These are phyloP conservation scores for Siniperca obscura DNA, from an alignment of 2,797 vertebrate species.

Conservation along the genomic window DNA sequence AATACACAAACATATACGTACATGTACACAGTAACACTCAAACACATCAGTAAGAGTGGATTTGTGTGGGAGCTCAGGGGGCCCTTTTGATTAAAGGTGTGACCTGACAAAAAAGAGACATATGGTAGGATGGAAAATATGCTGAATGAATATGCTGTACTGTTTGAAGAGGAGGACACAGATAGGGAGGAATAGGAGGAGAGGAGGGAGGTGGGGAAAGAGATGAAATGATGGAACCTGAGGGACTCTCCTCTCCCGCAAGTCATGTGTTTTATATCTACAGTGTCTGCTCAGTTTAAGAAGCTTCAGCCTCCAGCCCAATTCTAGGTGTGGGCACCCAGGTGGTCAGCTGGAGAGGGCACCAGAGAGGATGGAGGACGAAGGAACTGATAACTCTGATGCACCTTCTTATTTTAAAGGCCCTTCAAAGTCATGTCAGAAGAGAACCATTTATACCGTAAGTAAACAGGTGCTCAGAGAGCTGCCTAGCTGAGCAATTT, in stretches of 20 bases:
- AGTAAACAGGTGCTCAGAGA: not conserved
- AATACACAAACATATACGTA: slow-evolving; percentile 20
- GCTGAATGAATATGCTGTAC: slow-evolving; percentile 43
- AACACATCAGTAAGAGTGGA: slow-evolving; percentile 18
- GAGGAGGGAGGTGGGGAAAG: slow-evolving; percentile 28
- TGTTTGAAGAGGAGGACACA: slow-evolving; percentile 57
- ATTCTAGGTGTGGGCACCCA: slow-evolving; percentile 8
- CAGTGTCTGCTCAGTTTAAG: slow-evolving; percentile 35
- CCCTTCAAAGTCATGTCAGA: not conserved
- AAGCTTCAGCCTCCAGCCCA: slow-evolving; percentile 28
- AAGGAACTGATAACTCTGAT: slow-evolving; percentile 10
- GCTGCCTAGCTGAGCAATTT: not conserved
- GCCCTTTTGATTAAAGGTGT: slow-evolving; percentile 58
- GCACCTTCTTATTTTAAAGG: slow-evolving; percentile 22
- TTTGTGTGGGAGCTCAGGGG: slow-evolving; percentile 45
- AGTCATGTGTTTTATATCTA: slow-evolving; percentile 75
- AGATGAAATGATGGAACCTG: slow-evolving; percentile 54
- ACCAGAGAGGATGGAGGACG: slow-evolving; percentile 25
- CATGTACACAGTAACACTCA: not conserved
- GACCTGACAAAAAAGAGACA: slow-evolving; percentile 66
- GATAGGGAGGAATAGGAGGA: slow-evolving; percentile 49
- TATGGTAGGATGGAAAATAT: slow-evolving; percentile 71
- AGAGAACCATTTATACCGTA: not conserved
- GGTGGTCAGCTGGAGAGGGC: slow-evolving; percentile 13
- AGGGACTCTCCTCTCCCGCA: slow-evolving; percentile 42